phyloP scores from a whole-genome alignment of 2,113 vertebrate genomes.

The Hylia prasina region DNA sequence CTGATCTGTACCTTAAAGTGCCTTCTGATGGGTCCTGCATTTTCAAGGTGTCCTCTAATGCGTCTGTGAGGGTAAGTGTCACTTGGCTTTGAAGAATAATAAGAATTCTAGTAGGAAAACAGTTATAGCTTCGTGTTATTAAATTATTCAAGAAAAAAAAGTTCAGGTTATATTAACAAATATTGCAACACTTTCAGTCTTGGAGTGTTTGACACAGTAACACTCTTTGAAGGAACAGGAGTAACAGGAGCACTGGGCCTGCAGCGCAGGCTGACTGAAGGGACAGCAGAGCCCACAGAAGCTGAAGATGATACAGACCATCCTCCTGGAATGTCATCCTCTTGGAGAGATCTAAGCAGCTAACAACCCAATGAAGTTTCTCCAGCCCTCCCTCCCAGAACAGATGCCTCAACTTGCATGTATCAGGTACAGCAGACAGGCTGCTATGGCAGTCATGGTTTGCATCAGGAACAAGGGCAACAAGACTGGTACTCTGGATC shows the following conservation, averaged over 20 bases:
- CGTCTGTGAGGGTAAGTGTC: constrained; percentile 21
- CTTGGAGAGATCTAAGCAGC: not conserved
- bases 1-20: constrained; percentile 64
- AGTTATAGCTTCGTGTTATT: not conserved
- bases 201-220: not conserved
- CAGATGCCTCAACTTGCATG: not conserved
- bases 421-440: not conserved
- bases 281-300: not conserved
- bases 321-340: not conserved
- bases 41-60: constrained; percentile 54
- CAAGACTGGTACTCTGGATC: not conserved
- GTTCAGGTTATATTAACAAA: not conserved
- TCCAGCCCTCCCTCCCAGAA: not conserved
- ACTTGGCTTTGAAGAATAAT: constrained; percentile 52
- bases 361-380: not conserved
- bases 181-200: not conserved
- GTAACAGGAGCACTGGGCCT: not conserved
- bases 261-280: not conserved
- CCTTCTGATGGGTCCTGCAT: constrained; percentile 51
- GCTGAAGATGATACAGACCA: not conserved
- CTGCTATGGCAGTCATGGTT: not conserved
- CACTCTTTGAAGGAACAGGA: not conserved
- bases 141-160: not conserved
- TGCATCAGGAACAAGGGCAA: too few species aligned
- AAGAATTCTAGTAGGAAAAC: constrained; percentile 58